phyloP scores from a whole-genome alignment of 2,888 invertebrate species.

The Pseudococcus jackbeardsleyi region DNA sequence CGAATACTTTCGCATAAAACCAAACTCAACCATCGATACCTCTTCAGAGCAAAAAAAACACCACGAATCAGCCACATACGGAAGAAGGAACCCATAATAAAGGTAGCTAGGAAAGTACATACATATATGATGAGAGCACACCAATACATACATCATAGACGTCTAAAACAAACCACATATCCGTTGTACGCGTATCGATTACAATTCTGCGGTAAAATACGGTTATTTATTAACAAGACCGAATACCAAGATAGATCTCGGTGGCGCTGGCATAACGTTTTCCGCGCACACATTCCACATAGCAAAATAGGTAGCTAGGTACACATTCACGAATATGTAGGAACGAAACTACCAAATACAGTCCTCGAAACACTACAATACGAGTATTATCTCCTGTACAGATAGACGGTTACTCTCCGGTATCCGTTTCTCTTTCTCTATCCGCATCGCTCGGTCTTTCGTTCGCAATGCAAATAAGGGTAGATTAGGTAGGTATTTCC shows the following conservation, averaged over 20 bases:
- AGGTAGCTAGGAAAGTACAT: not conserved
- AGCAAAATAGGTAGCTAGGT: not conserved
- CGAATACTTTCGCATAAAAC: too few species aligned
- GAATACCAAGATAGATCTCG: constrained; percentile 10
- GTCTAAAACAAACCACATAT: not conserved
- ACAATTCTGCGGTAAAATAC: constrained; percentile 14
- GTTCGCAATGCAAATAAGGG: not conserved
- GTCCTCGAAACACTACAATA: too few species aligned
- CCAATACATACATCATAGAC: not conserved
- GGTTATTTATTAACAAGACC: constrained; percentile 32
- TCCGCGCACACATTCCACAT: not conserved
- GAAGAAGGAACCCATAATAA: too few species aligned
- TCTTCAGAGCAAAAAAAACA: too few species aligned
- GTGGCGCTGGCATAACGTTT: not conserved
- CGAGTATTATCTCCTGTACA: not conserved
- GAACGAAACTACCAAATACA: not conserved
- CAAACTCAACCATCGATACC: too few species aligned
- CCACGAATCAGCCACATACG: too few species aligned
- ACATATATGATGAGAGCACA: not conserved
- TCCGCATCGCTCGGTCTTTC: not conserved
- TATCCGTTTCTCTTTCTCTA: not conserved
- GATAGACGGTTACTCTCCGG: not conserved
- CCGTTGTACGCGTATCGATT: constrained; percentile 21
- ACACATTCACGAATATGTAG: too few species aligned
- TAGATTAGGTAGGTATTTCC: not conserved